Evolutionary conservation across 2,113 vertebrate genomes (phyloP), one percentile per base, ranked within the genome.

Genomic region (Platichthys flesus): DNA sequence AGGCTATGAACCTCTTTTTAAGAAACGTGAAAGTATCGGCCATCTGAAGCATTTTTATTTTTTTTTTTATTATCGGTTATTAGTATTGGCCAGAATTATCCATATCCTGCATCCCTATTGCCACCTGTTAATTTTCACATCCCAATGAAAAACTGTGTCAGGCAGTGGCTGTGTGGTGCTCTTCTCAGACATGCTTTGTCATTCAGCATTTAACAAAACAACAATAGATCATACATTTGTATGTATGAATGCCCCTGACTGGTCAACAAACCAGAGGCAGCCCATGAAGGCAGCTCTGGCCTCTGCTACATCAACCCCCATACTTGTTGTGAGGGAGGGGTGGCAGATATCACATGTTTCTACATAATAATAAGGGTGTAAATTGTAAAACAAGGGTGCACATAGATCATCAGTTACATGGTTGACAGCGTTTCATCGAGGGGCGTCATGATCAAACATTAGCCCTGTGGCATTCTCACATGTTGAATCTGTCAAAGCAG

Each of bases 351-450:
- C 71, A 49, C 65, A 15, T 45, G 74, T 59, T 69, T 59, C 67
- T 65, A 45, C 84, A 78, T 68, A 75, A 76, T 70, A 78, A 84
- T 83, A 59, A 66, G 79, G 73, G 77, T 40, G 2, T 75, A 52
- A 49, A 59, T 75, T 40, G 2, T 75, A 52, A 49, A 59, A 51
- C 51, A 40, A 76, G 51, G 88, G 81, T 89, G 79, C 72, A 74
- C 82, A 86, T 71, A 60, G 74, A 71, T 82, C 28, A 67, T 82
- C 31, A 31, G 70, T 84, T 73, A 56, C 63, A 70, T 65, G 23
- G 71, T 14, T 72, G 69, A 68, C 69, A 57, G 65, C 16, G 8
- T 15, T 24, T 84, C 47, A 69, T 8, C 62, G 59, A 56, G 67
- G 67, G 68, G 31, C 35, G 45, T 23, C 81, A 67, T 57, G 68